Conservation (phyloP, 2,113 vertebrate genomes). For the Cyanoramphus novaezelandiae region DNA sequence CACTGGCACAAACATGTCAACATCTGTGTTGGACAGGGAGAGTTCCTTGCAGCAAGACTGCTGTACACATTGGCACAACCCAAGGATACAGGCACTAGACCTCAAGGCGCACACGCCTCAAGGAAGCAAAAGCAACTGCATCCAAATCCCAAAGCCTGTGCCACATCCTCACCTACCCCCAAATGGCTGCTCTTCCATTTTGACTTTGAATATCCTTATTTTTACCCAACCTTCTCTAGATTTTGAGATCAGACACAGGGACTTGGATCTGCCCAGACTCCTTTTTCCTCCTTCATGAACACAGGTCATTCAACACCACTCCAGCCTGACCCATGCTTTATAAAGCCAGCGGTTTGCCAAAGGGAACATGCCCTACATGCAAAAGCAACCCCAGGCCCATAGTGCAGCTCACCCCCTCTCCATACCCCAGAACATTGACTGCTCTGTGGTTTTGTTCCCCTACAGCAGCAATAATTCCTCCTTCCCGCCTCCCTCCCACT, state of each 20-base stretch:
- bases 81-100: rapidly evolving
- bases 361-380: background rate
- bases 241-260: background rate
- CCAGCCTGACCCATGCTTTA: background rate
- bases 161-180: background rate
- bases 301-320: background rate
- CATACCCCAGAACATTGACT: background rate
- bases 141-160: rapidly evolving
- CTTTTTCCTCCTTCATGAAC: background rate
- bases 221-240: background rate
- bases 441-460: background rate
- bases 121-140: background rate
- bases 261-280: background rate
- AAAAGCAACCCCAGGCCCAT: rapidly evolving
- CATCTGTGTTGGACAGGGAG: rapidly evolving
- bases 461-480: background rate
- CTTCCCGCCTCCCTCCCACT: slow-evolving; percentile 13
- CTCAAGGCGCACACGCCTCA: rapidly evolving
- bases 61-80: rapidly evolving
- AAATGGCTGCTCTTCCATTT: background rate
- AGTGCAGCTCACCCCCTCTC: background rate
- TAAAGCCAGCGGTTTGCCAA: background rate
- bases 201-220: background rate
- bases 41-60: background rate
- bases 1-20: rapidly evolving